Percentiles rank a stretch among this genome's conserved stretches.
phyloP scores from a whole-genome alignment of 2,113 vertebrate species.

The Laticauda colubrina region DNA sequence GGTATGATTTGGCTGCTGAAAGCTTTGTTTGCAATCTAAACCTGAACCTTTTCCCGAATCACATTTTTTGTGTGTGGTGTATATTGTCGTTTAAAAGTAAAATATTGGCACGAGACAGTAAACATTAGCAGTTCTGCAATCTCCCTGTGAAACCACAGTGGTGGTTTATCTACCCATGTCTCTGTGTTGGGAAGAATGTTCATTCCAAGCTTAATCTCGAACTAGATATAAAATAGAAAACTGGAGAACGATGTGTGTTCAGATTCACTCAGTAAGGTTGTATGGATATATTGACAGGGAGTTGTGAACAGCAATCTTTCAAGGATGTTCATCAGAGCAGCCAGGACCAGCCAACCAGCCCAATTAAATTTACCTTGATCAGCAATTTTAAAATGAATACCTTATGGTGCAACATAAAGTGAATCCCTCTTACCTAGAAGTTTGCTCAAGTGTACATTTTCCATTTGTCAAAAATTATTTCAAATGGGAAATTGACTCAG shows the following conservation, averaged over 20 bases:
- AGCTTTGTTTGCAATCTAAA: not conserved
- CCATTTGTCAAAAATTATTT: not conserved
- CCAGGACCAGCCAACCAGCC: not conserved
- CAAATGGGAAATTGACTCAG: not conserved
- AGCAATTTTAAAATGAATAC: not conserved
- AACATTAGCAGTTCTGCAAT: constrained; percentile 10
- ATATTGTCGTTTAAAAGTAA: not conserved
- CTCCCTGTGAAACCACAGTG: not conserved
- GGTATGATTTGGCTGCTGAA: not conserved
- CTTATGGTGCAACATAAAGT: not conserved
- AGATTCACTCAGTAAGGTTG: not conserved
- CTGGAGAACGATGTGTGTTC: not conserved
- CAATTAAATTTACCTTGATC: not conserved
- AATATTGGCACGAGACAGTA: not conserved
- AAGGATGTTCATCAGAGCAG: not conserved
- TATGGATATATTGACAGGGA: not conserved
- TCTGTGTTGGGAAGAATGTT: not conserved
- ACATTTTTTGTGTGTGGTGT: not conserved
- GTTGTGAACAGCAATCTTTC: not conserved
- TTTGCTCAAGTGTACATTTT: not conserved
- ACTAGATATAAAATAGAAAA: not conserved
- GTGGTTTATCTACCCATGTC: not conserved
- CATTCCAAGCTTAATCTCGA: not conserved
- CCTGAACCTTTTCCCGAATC: not conserved
- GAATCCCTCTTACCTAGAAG: not conserved